Percentiles rank a stretch among this genome's conserved stretches.
Evolutionary conservation across 2,888 invertebrate species (phyloP).

Genomic region (Leptopilina syphax): DNA sequence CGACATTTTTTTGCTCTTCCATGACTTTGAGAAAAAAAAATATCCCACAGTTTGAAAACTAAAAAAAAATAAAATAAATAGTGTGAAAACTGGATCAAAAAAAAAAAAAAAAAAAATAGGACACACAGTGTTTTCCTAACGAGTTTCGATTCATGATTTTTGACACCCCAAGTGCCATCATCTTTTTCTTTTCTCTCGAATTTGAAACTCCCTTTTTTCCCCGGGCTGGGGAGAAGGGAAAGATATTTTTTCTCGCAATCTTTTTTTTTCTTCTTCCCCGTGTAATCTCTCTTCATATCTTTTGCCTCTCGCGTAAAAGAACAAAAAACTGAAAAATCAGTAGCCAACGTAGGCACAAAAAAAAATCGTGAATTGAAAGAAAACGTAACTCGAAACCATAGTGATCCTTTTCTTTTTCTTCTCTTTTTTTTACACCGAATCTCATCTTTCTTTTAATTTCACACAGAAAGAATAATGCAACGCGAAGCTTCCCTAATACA

Average conservation of each 20-base stretch:
- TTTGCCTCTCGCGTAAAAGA: slow-evolving; percentile 2
- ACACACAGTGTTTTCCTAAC: slow-evolving; percentile 67
- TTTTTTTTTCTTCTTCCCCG: slow-evolving; percentile 37
- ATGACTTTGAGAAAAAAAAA: too few relatives aligned
- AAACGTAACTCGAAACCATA: slow-evolving; percentile 53
- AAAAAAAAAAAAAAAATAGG: neutral
- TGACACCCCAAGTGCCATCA: slow-evolving; percentile 50
- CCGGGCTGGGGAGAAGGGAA: too few relatives aligned
- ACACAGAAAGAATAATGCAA: slow-evolving; percentile 51
- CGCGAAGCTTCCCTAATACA: slow-evolving; percentile 51
- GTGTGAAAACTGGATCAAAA: too few relatives aligned
- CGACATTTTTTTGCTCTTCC: too few relatives aligned
- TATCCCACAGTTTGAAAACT: too few relatives aligned
- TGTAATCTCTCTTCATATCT: neutral
- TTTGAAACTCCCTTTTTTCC: slow-evolving; percentile 18
- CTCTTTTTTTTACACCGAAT: slow-evolving; percentile 46
- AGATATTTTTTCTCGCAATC: neutral
- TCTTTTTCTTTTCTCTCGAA: slow-evolving; percentile 40
- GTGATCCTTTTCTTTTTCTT: slow-evolving; percentile 42
- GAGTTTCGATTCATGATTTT: slow-evolving; percentile 62
- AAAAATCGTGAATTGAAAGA: slow-evolving; percentile 38
- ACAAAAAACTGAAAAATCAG: slow-evolving; percentile 42
- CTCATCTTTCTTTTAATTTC: slow-evolving; percentile 54
- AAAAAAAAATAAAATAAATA: too few relatives aligned
- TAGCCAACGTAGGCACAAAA: slow-evolving; percentile 21